Evolutionary conservation across 2,797 vertebrate genomes (phyloP).

Genomic region (Okamejei kenojei): DNA sequence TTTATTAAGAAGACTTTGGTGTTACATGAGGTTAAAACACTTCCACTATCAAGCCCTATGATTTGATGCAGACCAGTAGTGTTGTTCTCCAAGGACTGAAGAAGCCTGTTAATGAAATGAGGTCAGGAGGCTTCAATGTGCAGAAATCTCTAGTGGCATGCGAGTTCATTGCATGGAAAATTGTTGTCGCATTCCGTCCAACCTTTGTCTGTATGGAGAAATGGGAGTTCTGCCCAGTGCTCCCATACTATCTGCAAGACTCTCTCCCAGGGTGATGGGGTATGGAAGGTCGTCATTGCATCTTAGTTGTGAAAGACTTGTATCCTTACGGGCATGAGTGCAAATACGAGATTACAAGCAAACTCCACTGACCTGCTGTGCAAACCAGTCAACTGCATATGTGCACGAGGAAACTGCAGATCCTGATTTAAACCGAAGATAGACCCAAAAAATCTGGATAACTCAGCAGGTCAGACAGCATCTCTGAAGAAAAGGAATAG

Average conservation of each 20-base stretch:
- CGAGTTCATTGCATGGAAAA: neutral
- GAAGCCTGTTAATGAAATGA: conserved; percentile 22
- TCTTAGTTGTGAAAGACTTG: neutral
- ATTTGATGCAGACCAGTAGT: neutral
- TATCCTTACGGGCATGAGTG: neutral
- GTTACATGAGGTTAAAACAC: neutral
- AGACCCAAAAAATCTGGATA: too few species aligned
- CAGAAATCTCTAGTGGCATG: neutral
- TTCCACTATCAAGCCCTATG: neutral
- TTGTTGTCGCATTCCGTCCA: neutral
- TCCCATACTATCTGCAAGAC: too few species aligned
- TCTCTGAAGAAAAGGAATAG: too few species aligned
- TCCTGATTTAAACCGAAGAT: too few species aligned
- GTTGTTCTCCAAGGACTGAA: neutral
- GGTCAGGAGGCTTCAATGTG: neutral
- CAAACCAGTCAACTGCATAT: too few species aligned
- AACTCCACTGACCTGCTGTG: neutral
- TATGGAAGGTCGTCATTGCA: neutral
- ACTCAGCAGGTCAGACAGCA: too few species aligned
- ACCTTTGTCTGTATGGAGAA: neutral
- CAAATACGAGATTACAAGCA: neutral
- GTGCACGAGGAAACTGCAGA: too few species aligned
- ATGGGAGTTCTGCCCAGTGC: neutral
- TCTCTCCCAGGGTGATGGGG: neutral
- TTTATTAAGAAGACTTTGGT: neutral